Conservation (phyloP, 92 coral and sea anemone genomes). For the Bergia puertoricense region DNA sequence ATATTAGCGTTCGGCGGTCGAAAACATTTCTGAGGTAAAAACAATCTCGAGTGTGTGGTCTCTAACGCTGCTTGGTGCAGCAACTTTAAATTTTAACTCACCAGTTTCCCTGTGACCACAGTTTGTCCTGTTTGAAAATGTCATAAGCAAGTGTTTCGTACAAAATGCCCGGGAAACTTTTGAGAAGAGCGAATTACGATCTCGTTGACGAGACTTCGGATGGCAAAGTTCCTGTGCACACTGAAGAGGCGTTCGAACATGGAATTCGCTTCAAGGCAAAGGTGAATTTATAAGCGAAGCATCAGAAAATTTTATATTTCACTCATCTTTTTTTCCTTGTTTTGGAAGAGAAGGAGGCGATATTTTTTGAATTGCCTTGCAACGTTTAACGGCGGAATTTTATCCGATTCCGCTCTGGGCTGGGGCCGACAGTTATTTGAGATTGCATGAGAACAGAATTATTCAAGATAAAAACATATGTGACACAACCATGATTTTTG, state of each 20-base stretch:
- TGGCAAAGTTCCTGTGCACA: conserved; percentile 86
- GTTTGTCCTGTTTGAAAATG: not conserved
- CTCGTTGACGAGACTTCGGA: conserved; percentile 93
- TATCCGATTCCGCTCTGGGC: not conserved
- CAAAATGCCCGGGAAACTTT: conserved; percentile 84
- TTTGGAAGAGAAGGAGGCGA: not conserved
- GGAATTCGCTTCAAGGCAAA: conserved; percentile 94
- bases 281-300: conserved; percentile 50
- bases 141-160: not conserved
- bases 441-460: not conserved
- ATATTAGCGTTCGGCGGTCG: not conserved
- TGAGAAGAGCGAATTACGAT: conserved; percentile 75
- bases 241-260: conserved; percentile 93
- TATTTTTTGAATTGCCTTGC: not conserved
- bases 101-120: not conserved
- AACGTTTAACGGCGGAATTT: not conserved
- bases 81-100: not conserved
- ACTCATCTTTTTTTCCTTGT: not conserved
- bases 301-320: not conserved
- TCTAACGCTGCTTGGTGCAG: not conserved
- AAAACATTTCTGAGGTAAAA: not conserved
- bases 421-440: not conserved
- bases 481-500: conserved; percentile 31
- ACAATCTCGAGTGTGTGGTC: conserved; percentile 28
- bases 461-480: not conserved